Percentiles rank a stretch among this genome's conserved stretches.
These are phyloP conservation scores for Corvus moneduloides DNA, from an alignment of 2,113 vertebrate species.

Conservation along the genomic window DNA sequence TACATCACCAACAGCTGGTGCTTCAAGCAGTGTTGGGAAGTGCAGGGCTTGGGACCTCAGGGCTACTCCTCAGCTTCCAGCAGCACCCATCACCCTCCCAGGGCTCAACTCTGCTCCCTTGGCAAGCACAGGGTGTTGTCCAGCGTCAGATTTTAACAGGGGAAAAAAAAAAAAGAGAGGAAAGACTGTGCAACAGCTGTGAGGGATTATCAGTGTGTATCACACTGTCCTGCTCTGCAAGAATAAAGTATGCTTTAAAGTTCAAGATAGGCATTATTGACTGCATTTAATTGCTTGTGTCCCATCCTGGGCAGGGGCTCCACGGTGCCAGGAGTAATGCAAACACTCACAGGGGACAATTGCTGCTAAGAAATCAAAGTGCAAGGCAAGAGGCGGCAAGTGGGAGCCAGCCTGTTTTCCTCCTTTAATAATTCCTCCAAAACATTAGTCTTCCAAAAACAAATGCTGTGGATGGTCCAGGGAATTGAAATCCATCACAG, in stretches of 20 bases:
- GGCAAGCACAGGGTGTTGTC: background rate
- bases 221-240: background rate
- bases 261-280: background rate
- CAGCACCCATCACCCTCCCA: background rate
- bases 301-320: background rate
- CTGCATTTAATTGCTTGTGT: background rate
- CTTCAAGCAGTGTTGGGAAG: background rate
- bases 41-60: background rate
- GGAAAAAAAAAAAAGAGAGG: background rate
- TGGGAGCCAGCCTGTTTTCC: background rate
- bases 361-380: background rate
- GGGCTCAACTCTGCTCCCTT: background rate
- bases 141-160: background rate
- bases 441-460: constrained; percentile 4
- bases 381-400: background rate
- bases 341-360: background rate
- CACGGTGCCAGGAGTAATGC: background rate
- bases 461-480: background rate
- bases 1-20: background rate
- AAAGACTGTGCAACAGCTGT: constrained; percentile 47
- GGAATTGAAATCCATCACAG: constrained; percentile 42
- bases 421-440: constrained; percentile 13
- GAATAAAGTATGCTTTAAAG: constrained; percentile 27
- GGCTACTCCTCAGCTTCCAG: background rate
- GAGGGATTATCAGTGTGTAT: constrained; percentile 34